Evolutionary conservation across 2,888 invertebrate genomes (phyloP), one percentile per base, ranked within the genome.

Genomic region (Drosophila paramelanica): DNA sequence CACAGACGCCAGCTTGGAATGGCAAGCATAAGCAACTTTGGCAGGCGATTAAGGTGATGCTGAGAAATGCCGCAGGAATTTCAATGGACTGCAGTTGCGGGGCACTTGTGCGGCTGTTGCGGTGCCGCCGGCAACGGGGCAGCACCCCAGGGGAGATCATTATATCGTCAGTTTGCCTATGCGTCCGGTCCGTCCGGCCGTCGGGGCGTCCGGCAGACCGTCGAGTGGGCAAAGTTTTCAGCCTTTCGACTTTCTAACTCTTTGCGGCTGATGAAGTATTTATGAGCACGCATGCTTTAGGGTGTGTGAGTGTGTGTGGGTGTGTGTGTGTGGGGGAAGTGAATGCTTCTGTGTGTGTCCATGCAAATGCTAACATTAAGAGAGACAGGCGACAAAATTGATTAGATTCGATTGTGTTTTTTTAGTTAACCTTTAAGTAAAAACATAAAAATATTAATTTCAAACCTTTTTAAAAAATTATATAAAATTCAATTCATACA

Each of bases 21-120:
- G 80, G 80, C 72, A 79, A 67, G 68, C 85, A 85, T 85, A 81
- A 87, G 85, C 74, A 81, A 79, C 80, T 81, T 81, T 86, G 86
- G 86, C 80, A 86, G 83, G 78, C 84, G 88, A 88, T 88, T 87
- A 84, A 82, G 87, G 88, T 87, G 87, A 84, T 86, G 86, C 82
- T 78, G 71, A 69, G 84, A 74, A 81, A 78, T 88, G 84, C 87
- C 82, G 62, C 73, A 81, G 79, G 88, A 87, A 87, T 87, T 82
- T 77, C 82, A 82, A 88, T 88, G 77, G 67, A 75, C 65, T 79
- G 64, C 66, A 81, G 69, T 56, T 41, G 23, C 10, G 8, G 36
- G 20, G 41, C 38, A 38, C 11, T 17, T 39, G 53, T 14, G 14
- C 38, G 45, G 49, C 39, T 27, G n/a, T 46, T 43, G 50, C 52